Base-by-base conservation (phyloP, 2,113 vertebrate species). In the Cettia cetti region DNA sequence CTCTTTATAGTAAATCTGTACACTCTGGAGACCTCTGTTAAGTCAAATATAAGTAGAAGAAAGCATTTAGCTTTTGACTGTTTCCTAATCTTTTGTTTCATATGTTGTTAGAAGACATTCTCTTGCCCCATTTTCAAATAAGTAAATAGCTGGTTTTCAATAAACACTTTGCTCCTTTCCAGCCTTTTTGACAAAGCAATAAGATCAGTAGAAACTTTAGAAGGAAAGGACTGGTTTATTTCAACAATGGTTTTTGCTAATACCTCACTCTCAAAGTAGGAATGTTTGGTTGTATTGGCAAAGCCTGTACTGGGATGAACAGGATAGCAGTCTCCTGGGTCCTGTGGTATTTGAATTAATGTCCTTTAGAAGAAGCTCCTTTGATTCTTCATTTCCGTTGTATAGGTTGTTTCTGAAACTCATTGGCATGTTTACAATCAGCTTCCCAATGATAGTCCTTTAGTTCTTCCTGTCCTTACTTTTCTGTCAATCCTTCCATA, bases 1-100 rank as follows among this genome's bases (percentile, higher is more conserved):
- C 9, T 68, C 59, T 40, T 92, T 89, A 35, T 66, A 86, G 80
- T 74, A 61, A 77, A 64, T 39, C 60, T 66, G 24, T 84, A 85
- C 91, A 66, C 70, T 72, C 86, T 45, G 15, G 61, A 89, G 66
- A 88, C 61, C 30, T 80, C 49, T 40, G 24, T 89, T 77, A 86
- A 89, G 37, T 72, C 53, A 92, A 82, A 80, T 35, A 54, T 40
- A 20, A 71, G 31, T 53, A 71, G 44, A 75, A 85, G 75, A 71
- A 89, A 56, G 13, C 24, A 26, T 91, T 93, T 92, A 37, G n/a
- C 39, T 86, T 93, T 90, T 86, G 40, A 71, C 31, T 91, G 3
- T 92, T 92, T 95, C 68, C 63, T 59, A 68, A 31, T 86, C 22
- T 81, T 82, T 72, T 56, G 54, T 94, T 96, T 94, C 24, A 28